Conservation (phyloP, 2,888 invertebrate genomes). For the Xestoiulus laeticollis region DNA sequence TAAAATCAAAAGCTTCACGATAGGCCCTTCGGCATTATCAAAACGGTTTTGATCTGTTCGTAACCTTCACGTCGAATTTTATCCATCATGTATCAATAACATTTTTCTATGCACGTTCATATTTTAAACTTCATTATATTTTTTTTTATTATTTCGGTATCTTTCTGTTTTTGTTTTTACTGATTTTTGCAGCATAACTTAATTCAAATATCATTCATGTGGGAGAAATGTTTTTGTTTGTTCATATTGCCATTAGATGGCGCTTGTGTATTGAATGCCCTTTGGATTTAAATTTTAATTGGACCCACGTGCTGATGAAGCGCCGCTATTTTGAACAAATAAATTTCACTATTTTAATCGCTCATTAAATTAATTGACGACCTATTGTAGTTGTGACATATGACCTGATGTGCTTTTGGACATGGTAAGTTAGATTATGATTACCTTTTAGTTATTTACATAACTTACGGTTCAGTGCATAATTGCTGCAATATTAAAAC, state of each 20-base stretch:
- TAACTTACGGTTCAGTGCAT: no score
- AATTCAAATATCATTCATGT: background rate
- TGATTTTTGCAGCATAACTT: background rate
- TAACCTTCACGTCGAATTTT: background rate
- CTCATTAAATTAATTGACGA: no score
- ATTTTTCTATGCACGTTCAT: background rate
- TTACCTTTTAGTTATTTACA: background rate
- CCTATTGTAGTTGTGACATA: background rate
- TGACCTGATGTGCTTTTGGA: background rate
- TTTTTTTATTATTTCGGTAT: background rate
- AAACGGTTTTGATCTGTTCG: constrained; percentile 45
- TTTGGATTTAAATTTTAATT: background rate
- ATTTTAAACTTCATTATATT: background rate
- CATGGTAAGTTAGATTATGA: background rate
- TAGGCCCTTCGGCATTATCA: constrained; percentile 55
- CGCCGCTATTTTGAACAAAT: background rate
- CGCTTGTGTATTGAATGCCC: background rate
- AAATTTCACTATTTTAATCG: no score
- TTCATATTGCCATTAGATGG: constrained; percentile 23
- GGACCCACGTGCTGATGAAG: background rate
- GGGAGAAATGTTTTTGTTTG: background rate
- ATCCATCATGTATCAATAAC: background rate
- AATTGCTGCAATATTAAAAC: no score
- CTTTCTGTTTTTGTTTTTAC: background rate
- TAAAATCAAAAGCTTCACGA: constrained; percentile 57